Conservation (phyloP, 2,797 vertebrate species). For the Microctenopoma stevenorrisi region DNA sequence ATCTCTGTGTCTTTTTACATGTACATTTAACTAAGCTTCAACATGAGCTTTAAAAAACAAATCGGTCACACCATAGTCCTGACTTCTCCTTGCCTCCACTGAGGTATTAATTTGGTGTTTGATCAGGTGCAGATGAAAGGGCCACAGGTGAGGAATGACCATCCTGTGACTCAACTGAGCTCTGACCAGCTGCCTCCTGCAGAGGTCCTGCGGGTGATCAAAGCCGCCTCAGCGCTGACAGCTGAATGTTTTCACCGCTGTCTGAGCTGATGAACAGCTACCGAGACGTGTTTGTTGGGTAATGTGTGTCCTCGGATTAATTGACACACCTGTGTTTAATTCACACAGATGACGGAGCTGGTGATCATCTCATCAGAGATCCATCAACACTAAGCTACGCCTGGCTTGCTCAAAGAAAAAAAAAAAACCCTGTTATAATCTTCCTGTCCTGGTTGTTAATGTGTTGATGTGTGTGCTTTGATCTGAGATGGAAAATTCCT, state of each 20-base stretch:
- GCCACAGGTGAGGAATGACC: slow-evolving; percentile 74
- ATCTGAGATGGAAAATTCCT: slow-evolving; percentile 62
- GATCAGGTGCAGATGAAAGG: slow-evolving; percentile 83
- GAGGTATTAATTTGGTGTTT: slow-evolving; percentile 71
- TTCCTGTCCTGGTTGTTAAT: slow-evolving; percentile 61
- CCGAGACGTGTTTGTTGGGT: slow-evolving; percentile 59
- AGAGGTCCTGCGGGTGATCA: slow-evolving; percentile 74
- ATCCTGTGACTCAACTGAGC: slow-evolving; percentile 74
- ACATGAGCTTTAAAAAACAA: slow-evolving; percentile 19
- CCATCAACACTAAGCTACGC: slow-evolving; percentile 76
- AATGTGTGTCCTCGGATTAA: slow-evolving; percentile 78
- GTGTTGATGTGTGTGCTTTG: slow-evolving; percentile 67
- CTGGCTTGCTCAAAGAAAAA: slow-evolving; percentile 52
- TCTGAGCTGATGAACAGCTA: slow-evolving; percentile 65
- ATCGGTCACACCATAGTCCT: slow-evolving; percentile 28
- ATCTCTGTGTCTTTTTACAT: not conserved
- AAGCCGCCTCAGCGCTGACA: slow-evolving; percentile 73
- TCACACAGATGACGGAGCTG: slow-evolving; percentile 60
- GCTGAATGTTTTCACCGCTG: slow-evolving; percentile 59
- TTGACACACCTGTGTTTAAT: slow-evolving; percentile 84
- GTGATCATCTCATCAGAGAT: slow-evolving; percentile 72
- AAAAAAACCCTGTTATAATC: slow-evolving; percentile 64
- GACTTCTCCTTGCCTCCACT: slow-evolving; percentile 40
- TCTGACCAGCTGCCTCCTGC: slow-evolving; percentile 71
- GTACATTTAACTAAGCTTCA: not conserved